Percentiles rank a stretch among this genome's conserved stretches.
Evolutionary conservation across 2,888 invertebrate genomes (phyloP).

Genomic region (Cylindroiulus punctatus): DNA sequence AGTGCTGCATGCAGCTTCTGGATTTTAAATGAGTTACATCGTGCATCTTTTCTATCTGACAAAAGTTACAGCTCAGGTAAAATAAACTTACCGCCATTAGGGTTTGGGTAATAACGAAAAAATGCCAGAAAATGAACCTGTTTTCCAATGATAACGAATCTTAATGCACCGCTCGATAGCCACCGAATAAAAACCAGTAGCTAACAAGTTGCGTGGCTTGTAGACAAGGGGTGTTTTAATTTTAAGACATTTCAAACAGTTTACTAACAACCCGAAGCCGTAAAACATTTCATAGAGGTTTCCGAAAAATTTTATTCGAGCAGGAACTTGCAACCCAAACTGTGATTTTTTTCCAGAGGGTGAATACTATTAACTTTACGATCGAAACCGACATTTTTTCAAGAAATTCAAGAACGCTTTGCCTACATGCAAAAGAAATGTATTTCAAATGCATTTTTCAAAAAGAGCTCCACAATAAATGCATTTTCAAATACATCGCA

Average conservation of each 20-base stretch:
- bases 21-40: conserved; percentile 33
- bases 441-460: too few relatives aligned
- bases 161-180: conserved; percentile 12
- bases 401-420: not conserved
- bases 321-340: not conserved
- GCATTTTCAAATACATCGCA: too few relatives aligned
- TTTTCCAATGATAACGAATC: conserved; percentile 20
- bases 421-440: too few relatives aligned
- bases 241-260: conserved; percentile 13
- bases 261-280: not conserved
- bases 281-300: conserved; percentile 16
- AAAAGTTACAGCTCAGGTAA: conserved; percentile 26
- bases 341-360: conserved; percentile 5
- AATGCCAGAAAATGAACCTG: conserved; percentile 32
- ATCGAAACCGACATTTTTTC: not conserved
- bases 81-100: conserved; percentile 29
- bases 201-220: conserved; percentile 33
- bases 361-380: not conserved
- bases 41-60: conserved; percentile 24
- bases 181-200: conserved; percentile 4
- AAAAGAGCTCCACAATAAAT: too few relatives aligned
- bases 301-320: not conserved
- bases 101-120: conserved; percentile 31
- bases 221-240: conserved; percentile 25
- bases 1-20: conserved; percentile 42